These are phyloP conservation scores for Pseudonaja textilis DNA, from an alignment of 2,113 vertebrate species.

Conservation along the genomic window DNA sequence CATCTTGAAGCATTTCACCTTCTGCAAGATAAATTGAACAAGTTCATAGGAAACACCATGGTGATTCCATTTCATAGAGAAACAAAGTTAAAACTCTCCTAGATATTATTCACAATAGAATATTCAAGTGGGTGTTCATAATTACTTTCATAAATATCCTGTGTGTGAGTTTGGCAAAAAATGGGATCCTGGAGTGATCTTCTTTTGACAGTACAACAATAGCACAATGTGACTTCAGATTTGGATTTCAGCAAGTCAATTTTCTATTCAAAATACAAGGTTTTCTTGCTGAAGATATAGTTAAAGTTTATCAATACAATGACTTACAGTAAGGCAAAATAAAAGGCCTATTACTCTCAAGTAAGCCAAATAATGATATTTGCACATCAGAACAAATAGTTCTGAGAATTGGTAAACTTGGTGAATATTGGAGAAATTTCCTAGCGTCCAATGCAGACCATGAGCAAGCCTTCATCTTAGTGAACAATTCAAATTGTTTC, in stretches of 20 bases:
- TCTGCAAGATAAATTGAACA: background rate
- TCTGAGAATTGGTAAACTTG: background rate
- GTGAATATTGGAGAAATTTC: background rate
- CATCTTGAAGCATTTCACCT: background rate
- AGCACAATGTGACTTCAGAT: background rate
- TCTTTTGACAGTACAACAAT: background rate
- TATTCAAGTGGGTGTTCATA: background rate
- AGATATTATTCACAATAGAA: background rate
- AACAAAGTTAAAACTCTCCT: background rate
- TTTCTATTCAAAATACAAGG: background rate
- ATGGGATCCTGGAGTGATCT: background rate
- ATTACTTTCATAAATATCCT: background rate
- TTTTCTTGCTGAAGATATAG: background rate
- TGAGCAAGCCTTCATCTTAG: background rate
- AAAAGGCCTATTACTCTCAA: background rate
- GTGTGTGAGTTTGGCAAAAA: background rate
- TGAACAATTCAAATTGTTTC: background rate
- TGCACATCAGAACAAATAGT: background rate
- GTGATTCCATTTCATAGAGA: background rate
- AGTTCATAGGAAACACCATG: background rate
- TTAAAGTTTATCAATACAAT: background rate
- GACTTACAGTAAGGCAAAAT: background rate
- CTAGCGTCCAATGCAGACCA: background rate
- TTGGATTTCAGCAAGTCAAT: background rate
- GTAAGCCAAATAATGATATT: background rate